phyloP scores from a whole-genome alignment of 2,797 vertebrate species.

The Nyctalus aviator region DNA sequence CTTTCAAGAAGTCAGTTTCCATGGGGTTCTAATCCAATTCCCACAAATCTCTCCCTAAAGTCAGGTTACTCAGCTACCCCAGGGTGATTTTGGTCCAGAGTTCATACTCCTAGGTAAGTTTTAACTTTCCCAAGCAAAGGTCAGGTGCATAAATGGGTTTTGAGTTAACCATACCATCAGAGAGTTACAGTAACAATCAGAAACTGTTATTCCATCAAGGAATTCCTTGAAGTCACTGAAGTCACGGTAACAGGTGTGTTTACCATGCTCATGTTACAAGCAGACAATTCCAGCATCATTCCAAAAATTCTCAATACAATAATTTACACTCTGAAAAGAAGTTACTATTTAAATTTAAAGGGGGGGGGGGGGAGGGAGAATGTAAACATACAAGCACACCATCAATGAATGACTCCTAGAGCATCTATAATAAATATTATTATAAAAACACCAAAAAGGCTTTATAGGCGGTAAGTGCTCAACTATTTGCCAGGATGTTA shows the following conservation, averaged over 20 bases:
- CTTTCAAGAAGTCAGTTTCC: neutral
- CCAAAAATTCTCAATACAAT: neutral
- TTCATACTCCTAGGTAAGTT: neutral
- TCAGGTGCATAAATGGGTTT: neutral
- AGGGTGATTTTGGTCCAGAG: neutral
- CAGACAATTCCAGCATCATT: neutral
- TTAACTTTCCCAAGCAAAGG: neutral
- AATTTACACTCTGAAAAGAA: conserved; percentile 25
- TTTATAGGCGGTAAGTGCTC: neutral
- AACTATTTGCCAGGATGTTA: neutral
- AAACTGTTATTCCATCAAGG: neutral
- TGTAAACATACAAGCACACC: neutral
- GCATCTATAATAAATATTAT: neutral
- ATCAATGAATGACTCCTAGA: neutral
- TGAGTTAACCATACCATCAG: neutral
- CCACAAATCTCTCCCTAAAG: neutral
- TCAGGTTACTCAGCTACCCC: neutral
- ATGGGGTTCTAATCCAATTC: neutral
- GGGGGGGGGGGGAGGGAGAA: neutral
- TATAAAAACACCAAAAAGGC: conserved; percentile 4
- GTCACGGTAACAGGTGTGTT: neutral
- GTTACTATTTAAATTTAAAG: neutral
- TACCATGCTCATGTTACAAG: neutral
- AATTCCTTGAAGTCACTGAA: neutral
- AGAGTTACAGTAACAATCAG: neutral